These are phyloP conservation scores for Chloropsis hardwickii DNA, from an alignment of 2,113 vertebrate genomes.

Conservation along the genomic window DNA sequence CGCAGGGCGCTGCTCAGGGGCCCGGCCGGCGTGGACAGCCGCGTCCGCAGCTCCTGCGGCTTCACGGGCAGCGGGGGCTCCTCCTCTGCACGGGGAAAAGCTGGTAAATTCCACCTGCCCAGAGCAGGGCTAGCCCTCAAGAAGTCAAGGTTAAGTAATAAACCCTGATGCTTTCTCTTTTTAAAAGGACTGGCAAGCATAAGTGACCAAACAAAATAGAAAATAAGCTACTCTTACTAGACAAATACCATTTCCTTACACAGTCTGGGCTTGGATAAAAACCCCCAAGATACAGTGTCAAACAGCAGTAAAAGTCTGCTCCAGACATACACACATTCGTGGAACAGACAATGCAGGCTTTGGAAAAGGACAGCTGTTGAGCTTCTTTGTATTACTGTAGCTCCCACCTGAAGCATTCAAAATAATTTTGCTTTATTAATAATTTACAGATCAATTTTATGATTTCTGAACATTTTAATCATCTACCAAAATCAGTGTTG, in stretches of 20 bases:
- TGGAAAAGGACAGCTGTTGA: neutral
- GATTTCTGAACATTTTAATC: neutral
- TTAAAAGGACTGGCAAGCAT: neutral
- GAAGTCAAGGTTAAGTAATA: neutral
- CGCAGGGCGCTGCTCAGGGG: slow-evolving; percentile 47
- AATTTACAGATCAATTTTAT: neutral
- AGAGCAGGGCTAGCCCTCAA: neutral
- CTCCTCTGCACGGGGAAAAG: slow-evolving; percentile 25
- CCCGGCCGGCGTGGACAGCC: slow-evolving; percentile 13
- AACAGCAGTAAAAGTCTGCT: neutral
- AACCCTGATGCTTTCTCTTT: neutral
- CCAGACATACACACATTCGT: neutral
- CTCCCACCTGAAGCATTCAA: neutral
- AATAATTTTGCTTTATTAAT: neutral
- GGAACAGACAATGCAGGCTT: neutral
- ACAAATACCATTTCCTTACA: neutral
- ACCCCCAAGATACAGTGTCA: neutral
- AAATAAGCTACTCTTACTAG: neutral
- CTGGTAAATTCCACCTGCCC: neutral
- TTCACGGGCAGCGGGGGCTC: neutral
- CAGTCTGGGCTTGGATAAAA: neutral
- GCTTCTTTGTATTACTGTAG: neutral
- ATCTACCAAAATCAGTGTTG: neutral
- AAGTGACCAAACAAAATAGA: neutral
- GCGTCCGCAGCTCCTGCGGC: slow-evolving; percentile 29